Evolutionary conservation across 2,888 invertebrate species (phyloP).

Genomic region (Brenthis hecate): DNA sequence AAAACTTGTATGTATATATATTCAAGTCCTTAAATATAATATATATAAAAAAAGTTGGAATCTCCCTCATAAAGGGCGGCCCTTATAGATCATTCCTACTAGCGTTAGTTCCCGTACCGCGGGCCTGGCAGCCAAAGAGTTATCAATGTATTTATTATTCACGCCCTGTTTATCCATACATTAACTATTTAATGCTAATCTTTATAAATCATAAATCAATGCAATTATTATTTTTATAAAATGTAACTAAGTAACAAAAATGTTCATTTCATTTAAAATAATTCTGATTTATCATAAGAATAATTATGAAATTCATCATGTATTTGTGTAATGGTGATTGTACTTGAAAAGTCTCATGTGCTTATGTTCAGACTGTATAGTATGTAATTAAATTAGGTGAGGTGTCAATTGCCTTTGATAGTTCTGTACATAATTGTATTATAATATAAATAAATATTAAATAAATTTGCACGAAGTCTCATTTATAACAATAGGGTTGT

Average conservation of each 20-base stretch:
- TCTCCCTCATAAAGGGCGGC: slow-evolving; percentile 22
- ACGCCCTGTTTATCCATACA: neutral
- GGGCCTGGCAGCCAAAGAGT: slow-evolving; percentile 37
- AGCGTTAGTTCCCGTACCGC: slow-evolving; percentile 21
- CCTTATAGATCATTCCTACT: slow-evolving; percentile 25
- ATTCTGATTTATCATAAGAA: slow-evolving; percentile 1
- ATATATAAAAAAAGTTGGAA: slow-evolving; percentile 4
- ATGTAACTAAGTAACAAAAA: slow-evolving; percentile 3
- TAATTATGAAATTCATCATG: slow-evolving; percentile 13
- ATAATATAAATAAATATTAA: slow-evolving; percentile 29
- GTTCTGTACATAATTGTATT: slow-evolving; percentile 34
- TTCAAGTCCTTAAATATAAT: neutral
- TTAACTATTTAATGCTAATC: slow-evolving; percentile 8
- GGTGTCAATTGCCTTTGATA: slow-evolving; percentile 34
- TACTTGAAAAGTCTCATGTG: slow-evolving; percentile 24
- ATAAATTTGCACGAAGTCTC: neutral
- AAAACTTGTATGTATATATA: neutral
- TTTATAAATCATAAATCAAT: slow-evolving; percentile 16
- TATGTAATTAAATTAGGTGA: slow-evolving; percentile 27
- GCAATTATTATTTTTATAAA: slow-evolving; percentile 16
- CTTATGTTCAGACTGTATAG: slow-evolving; percentile 27
- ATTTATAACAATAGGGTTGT: neutral
- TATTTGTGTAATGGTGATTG: slow-evolving; percentile 26
- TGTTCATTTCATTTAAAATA: slow-evolving; percentile 2
- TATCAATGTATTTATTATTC: slow-evolving; percentile 24